A percentile compares a stretch with the other conserved stretches of the same genome.
These are phyloP conservation scores for Drosophila vallismaia DNA, from an alignment of 2,888 invertebrate species.

Conservation along the genomic window DNA sequence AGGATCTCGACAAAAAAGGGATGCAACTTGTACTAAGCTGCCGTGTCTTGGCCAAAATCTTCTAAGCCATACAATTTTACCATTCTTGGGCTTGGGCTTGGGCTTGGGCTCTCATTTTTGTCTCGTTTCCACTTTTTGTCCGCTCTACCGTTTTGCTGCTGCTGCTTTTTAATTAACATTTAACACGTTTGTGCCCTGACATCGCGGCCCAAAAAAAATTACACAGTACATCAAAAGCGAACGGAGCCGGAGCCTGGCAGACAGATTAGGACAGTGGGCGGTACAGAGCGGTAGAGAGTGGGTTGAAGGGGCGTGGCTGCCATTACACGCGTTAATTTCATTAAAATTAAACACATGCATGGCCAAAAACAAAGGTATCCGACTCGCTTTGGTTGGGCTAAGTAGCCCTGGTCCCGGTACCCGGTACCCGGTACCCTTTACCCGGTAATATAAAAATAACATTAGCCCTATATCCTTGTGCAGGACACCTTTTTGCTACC, in stretches of 20 bases:
- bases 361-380: slow-evolving; percentile 74
- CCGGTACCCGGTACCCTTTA: too few relatives aligned
- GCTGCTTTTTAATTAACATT: slow-evolving; percentile 76
- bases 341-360: slow-evolving; percentile 82
- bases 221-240: slow-evolving; percentile 71
- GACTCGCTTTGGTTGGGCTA: slow-evolving; percentile 36
- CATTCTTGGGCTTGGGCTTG: neutral
- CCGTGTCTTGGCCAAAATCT: slow-evolving; percentile 46
- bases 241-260: slow-evolving; percentile 1
- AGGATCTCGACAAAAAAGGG: slow-evolving; percentile 19
- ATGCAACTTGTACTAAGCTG: slow-evolving; percentile 10
- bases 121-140: neutral
- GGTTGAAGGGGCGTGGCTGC: slow-evolving; percentile 57
- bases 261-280: slow-evolving; percentile 42
- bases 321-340: slow-evolving; percentile 81
- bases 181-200: slow-evolving; percentile 59
- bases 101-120: neutral
- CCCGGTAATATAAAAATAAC: slow-evolving; percentile 75
- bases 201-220: slow-evolving; percentile 35
- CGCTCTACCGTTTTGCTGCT: slow-evolving; percentile 13
- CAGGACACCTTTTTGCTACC: slow-evolving; percentile 67
- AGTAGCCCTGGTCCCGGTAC: slow-evolving; percentile 47
- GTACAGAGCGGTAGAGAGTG: neutral
- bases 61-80: slow-evolving; percentile 10
- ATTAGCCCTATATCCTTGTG: slow-evolving; percentile 62